phyloP scores from a whole-genome alignment of 1,140 invertebrate genomes.

The Trichogramma pretiosum region DNA sequence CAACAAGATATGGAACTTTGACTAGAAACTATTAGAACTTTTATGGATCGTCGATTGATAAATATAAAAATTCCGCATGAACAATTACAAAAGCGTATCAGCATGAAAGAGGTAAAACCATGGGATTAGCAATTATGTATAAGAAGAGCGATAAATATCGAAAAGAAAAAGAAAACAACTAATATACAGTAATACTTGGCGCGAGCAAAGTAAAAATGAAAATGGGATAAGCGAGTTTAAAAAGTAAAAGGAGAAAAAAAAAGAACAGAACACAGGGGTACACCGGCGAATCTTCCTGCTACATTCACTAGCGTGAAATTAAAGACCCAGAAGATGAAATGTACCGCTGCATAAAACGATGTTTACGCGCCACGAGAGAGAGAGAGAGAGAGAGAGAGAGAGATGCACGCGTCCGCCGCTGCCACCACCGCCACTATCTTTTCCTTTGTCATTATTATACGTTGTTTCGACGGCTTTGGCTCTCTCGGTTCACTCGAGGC shows the following conservation, averaged over 20 bases:
- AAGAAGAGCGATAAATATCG: not conserved
- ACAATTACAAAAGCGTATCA: too few species aligned
- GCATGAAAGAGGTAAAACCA: too few species aligned
- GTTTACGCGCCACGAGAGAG: slow-evolving; percentile 9
- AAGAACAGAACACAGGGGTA: not conserved
- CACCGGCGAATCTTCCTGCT: too few species aligned
- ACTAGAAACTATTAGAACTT: too few species aligned
- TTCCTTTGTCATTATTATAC: slow-evolving; percentile 4
- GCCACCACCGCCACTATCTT: too few species aligned
- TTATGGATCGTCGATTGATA: too few species aligned
- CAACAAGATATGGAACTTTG: too few species aligned
- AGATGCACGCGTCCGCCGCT: too few species aligned
- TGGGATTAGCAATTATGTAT: too few species aligned
- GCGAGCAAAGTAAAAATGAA: not conserved
- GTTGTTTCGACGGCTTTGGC: not conserved
- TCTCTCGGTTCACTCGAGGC: not conserved
- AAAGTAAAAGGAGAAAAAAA: slow-evolving; percentile 6
- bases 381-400: too few species aligned
- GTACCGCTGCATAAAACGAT: slow-evolving; percentile 22
- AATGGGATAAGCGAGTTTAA: not conserved
- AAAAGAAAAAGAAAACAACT: not conserved
- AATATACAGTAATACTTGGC: too few species aligned
- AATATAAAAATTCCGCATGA: too few species aligned
- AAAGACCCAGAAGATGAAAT: slow-evolving; percentile 25
- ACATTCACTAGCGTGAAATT: slow-evolving; percentile 33